A percentile compares a stretch with the other conserved stretches of the same genome.
Evolutionary conservation across 2,797 vertebrate genomes (phyloP).

Genomic region (Enteromius mattozi): DNA sequence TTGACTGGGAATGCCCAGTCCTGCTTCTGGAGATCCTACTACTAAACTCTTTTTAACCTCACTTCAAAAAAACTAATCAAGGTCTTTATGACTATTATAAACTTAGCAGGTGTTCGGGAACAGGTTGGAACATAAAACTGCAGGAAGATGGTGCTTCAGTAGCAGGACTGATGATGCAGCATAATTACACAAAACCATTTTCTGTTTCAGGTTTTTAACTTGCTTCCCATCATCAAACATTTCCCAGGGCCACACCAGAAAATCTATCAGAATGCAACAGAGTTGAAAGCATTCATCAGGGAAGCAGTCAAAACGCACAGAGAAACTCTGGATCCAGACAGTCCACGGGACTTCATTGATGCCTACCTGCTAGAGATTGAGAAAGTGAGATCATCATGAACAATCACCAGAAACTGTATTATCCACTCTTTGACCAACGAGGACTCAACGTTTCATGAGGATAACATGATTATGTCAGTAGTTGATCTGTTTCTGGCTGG

Average conservation of each 20-base stretch:
- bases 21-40: neutral
- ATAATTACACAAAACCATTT: neutral
- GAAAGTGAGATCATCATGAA: conserved; percentile 36
- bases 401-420: accelerated
- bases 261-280: conserved; percentile 2
- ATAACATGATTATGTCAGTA: conserved; percentile 48
- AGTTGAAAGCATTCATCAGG: conserved; percentile 46
- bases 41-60: neutral
- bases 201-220: conserved; percentile 56
- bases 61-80: neutral
- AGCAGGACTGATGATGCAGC: neutral
- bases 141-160: neutral
- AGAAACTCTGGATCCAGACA: conserved; percentile 58
- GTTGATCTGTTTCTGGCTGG: conserved; percentile 59
- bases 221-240: conserved; percentile 59
- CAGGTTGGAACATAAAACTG: neutral
- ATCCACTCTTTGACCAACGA: neutral
- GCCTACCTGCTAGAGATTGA: conserved; percentile 63
- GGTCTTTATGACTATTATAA: neutral
- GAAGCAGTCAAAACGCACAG: conserved; percentile 51
- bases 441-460: conserved; percentile 45
- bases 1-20: neutral
- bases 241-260: conserved; percentile 63
- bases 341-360: conserved; percentile 65
- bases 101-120: neutral